A percentile compares a stretch with the other conserved stretches of the same genome.
phyloP scores from a whole-genome alignment of 1,140 invertebrate genomes.

The Drosophila quadrilineata region DNA sequence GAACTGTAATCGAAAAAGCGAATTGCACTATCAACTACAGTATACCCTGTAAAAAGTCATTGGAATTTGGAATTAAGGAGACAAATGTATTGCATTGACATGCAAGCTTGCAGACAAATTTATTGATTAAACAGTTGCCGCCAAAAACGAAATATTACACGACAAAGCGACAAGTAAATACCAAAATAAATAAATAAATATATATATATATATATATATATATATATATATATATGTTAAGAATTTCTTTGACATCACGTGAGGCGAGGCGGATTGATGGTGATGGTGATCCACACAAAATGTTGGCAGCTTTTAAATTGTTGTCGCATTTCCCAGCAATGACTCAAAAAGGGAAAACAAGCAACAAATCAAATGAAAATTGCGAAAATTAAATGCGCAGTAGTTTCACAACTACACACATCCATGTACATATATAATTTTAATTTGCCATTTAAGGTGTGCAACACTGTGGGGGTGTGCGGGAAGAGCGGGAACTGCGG shows the following conservation, averaged over 20 bases:
- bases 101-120: constrained; percentile 56
- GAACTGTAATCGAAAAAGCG: too few relatives aligned
- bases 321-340: constrained; percentile 16
- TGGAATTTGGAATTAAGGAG: too few relatives aligned
- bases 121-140: constrained; percentile 74
- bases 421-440: too few relatives aligned
- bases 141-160: neutral
- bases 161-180: constrained; percentile 3
- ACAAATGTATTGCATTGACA: constrained; percentile 59
- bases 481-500: neutral
- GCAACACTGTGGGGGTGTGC: neutral
- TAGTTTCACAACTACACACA: too few relatives aligned
- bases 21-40: too few relatives aligned
- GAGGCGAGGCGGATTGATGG: too few relatives aligned
- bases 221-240: too few relatives aligned
- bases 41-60: constrained; percentile 1
- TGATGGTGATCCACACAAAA: constrained; percentile 5
- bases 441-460: constrained; percentile 69
- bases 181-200: constrained; percentile 44
- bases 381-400: constrained; percentile 43
- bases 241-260: constrained; percentile 19
- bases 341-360: constrained; percentile 2
- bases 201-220: neutral
- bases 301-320: constrained; percentile 7
- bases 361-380: constrained; percentile 28